Base-by-base conservation (phyloP, 2,888 invertebrate genomes). In the Ganaspis brasiliensis region DNA sequence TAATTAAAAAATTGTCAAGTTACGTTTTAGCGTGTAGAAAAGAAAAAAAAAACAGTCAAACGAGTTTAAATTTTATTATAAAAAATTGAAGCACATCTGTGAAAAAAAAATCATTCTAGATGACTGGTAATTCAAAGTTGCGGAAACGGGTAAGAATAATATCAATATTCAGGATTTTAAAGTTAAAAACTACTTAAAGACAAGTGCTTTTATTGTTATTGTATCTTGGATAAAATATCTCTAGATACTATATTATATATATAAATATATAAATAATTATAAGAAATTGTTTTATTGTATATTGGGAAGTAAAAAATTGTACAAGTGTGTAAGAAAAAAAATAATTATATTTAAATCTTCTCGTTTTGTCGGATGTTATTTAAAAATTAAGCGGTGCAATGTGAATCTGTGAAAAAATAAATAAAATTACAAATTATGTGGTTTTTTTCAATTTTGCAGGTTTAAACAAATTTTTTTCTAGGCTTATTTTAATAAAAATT, bases 181-280 rank as follows among this genome's bases (percentile, higher is more conserved):
- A 49, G 24, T 67, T 26, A n/a, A 67, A 67, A 45, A 67, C 24
- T 67, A 45, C 24, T 67, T 67, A 19, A 67, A 67, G 40, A 67
- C 67, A 67, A 67, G 67, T 67, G 67, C 67, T 67, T 67, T 67
- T 67, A 67, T 49, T 67, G 67, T 67, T 67, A 67, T 67, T 59
- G 59, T 59, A 35, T 59, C 59, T 31, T 59, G 59, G 59, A 59
- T 31, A 31, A 59, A 26, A 9, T 59, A 59, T 26, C 57, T 26
- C 21, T 24, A 24, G 67, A 26, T 67, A 67, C 67, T 67, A 24
- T 26, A 59, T 16, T 67, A 56, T 24, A 67, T 45, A 67, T 52
- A 9, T 31, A 31, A 31, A 31, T 31, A 31, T 31, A 31, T 31
- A 31, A 31, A 4, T 31, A 31, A 31, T 2, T 6, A 6, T 31